Base-by-base conservation (phyloP, 2,888 invertebrate genomes). In the Julus scanicus region DNA sequence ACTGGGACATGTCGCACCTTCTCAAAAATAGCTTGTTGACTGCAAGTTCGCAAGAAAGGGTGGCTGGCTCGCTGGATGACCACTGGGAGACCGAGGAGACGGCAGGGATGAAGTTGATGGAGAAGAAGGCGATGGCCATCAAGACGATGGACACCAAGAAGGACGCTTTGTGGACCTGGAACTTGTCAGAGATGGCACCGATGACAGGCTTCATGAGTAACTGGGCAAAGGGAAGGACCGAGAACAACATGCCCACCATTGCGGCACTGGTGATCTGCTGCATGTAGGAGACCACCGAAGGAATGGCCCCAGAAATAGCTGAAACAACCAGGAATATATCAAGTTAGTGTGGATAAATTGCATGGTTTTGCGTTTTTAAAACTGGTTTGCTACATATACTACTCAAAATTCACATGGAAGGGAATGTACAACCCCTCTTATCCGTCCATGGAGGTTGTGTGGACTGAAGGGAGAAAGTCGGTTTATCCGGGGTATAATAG, bases 141-240 rank as follows among this genome's bases (percentile, higher is more conserved):
- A 86, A 3, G 20, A 48, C 88, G 15, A 88, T 29, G 39, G 44
- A 49, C 3, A 17, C 20, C 85, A 88, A 15, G 53, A 88, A 85
- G 37, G 49, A 37, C 15, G 48, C 39, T 86, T 88, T 88, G 44
- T 40, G 88, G 5, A 49, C 44, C 37, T 44, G 86, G 29, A 88
- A 37, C 85, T 88, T 88, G 88, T 87, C 88, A n/a, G 85, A 85
- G 9, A 88, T 13, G 20, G 44, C 85, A 2, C 88, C 88, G 37
- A 48, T 57, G 17, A 88, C 8, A 9, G 85, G 85, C 53, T 88
- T 88, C 48, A 53, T 40, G 17, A 88, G 37, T 17, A 86, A 20
- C 85, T 88, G 88, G 39, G 86, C 53, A 39, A 88, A 88, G 49
- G 88, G 88, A 13, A 88, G 88, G 4, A 88, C 85, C 6, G 88